These are phyloP conservation scores for Ormia ochracea DNA, from an alignment of 2,888 invertebrate genomes.

Conservation along the genomic window DNA sequence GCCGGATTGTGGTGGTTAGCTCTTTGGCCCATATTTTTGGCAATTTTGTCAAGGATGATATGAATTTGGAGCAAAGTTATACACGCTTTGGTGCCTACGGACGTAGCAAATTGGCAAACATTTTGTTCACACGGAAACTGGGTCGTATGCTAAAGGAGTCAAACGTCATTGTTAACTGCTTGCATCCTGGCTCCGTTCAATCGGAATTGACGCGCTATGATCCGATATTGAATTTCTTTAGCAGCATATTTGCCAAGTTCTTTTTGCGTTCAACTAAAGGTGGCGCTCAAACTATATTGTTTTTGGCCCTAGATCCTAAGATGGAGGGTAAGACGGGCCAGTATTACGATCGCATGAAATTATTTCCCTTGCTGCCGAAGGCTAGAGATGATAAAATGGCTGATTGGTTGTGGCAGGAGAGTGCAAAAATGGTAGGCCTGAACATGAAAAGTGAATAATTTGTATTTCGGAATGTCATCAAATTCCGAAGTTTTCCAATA, in stretches of 20 bases:
- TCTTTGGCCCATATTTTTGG: conserved; percentile 84
- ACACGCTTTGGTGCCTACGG: conserved; percentile 81
- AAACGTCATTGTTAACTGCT: conserved; percentile 82
- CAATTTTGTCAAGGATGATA: conserved; percentile 82
- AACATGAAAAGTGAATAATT: background rate
- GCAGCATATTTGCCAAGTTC: background rate
- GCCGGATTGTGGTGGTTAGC: conserved; percentile 87
- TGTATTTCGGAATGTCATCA: background rate
- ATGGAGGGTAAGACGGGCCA: conserved; percentile 26
- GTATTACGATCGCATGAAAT: conserved; percentile 50
- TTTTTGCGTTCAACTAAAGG: conserved; percentile 25
- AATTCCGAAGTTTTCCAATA: too few species aligned
- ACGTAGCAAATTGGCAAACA: conserved; percentile 88
- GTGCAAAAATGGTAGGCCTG: conserved; percentile 49
- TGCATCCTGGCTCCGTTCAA: conserved; percentile 85
- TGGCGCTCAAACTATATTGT: conserved; percentile 50
- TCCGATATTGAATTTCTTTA: conserved; percentile 13
- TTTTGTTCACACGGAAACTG: conserved; percentile 85
- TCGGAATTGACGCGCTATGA: conserved; percentile 83
- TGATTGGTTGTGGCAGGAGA: conserved; percentile 54
- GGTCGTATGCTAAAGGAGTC: conserved; percentile 80
- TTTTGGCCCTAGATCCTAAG: conserved; percentile 50
- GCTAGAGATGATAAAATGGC: conserved; percentile 53
- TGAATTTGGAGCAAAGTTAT: conserved; percentile 84
- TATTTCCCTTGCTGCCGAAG: background rate